Evolutionary conservation across 2,888 invertebrate genomes (phyloP), one percentile per base, ranked within the genome.

Genomic region (Boloria selene): DNA sequence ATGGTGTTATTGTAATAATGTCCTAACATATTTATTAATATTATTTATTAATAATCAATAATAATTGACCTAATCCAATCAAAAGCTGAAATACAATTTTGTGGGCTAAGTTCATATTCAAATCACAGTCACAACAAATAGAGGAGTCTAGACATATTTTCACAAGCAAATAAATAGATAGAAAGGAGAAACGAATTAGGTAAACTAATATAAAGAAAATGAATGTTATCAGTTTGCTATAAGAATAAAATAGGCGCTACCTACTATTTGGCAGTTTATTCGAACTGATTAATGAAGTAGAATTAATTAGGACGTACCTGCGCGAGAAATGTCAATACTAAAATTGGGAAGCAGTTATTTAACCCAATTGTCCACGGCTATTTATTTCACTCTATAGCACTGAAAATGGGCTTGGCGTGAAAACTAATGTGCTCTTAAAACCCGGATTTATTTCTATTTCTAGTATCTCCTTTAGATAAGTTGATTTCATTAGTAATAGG

Each of bases 221-320:
- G 6, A 50, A 50, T 16, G 56, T 26, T 51, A 56, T 56, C 56
- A 50, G 44, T 26, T 38, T 17, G 14, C 38, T 45, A 56, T 42
- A 16, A 56, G 50, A 50, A 42, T 7, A 60, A 61, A 61, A 38
- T 38, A 38, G 31, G 31, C 1, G 7, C 31, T 50, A 49, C 4
- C 13, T 22, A 50, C 14, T 50, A 51, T 42, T 22, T 49, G 42
- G 47, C 49, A 49, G 22, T 55, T 55, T 50, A 50, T 49, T 63
- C 42, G 13, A 16, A 22, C 22, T 55, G 59, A 65, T 60, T 66
- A 68, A 68, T 55, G 65, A 62, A 38, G 51, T 45, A 54, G 62
- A 65, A 65, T 54, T 54, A 62, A 58, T 68, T 59, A 7, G 62
- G n/a, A 49, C n/a, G 56, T 14, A 16, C n/a, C 56, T 56, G 44